These are phyloP conservation scores for Coccyzus lansbergi DNA, from an alignment of 2,797 vertebrate species.

Conservation along the genomic window DNA sequence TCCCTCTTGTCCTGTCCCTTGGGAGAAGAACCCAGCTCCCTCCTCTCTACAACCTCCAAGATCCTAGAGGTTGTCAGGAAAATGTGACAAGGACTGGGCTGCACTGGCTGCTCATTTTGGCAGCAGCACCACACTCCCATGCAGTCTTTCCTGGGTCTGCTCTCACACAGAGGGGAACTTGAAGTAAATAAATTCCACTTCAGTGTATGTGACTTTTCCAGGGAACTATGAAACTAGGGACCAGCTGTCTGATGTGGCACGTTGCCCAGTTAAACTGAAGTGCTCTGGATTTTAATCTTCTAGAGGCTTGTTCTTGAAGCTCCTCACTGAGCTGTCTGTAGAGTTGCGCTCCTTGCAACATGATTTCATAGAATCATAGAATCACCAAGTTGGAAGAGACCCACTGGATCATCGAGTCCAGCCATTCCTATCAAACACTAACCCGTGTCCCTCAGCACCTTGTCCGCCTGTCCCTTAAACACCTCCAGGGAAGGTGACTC, in stretches of 20 bases:
- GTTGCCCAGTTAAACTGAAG: neutral
- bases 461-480: no score
- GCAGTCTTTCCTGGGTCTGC: neutral
- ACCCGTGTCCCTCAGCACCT: no score
- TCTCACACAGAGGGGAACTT: neutral
- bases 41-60: no score
- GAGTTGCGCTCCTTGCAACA: neutral
- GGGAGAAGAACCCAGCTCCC: no score
- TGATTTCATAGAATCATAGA: no score
- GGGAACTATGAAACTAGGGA: neutral
- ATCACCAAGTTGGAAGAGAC: no score
- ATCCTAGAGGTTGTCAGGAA: neutral
- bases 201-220: neutral
- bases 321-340: neutral
- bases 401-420: no score
- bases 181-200: neutral
- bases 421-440: no score
- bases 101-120: neutral
- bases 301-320: neutral
- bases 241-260: neutral
- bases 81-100: neutral
- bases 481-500: no score
- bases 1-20: no score
- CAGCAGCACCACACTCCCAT: rapidly evolving
- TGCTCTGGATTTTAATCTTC: neutral